These are phyloP conservation scores for Sarcophaga rosellei DNA, from an alignment of 2,888 invertebrate genomes.

Conservation along the genomic window DNA sequence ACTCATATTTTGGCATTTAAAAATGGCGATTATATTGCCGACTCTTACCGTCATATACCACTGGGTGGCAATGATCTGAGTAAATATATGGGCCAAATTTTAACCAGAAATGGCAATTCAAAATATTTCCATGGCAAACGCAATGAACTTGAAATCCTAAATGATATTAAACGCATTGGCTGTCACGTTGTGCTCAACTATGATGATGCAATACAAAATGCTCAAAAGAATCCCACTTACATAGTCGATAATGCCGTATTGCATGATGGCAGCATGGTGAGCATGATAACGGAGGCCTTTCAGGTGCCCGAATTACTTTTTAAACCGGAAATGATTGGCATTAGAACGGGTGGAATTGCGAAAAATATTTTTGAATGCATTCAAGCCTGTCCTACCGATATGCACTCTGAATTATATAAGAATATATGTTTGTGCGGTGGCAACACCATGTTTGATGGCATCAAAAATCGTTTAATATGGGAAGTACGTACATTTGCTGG, in stretches of 20 bases:
- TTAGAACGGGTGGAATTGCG: slow-evolving; percentile 24
- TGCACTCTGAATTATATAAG: slow-evolving; percentile 13
- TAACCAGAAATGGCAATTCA: slow-evolving; percentile 2
- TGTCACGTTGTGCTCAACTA: slow-evolving; percentile 37
- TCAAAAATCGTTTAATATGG: slow-evolving; percentile 42
- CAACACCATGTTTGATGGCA: slow-evolving; percentile 43
- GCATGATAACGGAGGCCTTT: slow-evolving; percentile 26
- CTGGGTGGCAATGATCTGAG: slow-evolving; percentile 48
- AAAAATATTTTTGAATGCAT: slow-evolving; percentile 44
- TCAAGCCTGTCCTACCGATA: not conserved
- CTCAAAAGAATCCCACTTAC: not conserved
- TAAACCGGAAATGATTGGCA: slow-evolving; percentile 30
- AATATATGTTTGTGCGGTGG: slow-evolving; percentile 45
- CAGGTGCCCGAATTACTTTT: slow-evolving; percentile 44
- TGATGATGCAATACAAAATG: slow-evolving; percentile 20
- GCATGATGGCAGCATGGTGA: slow-evolving; percentile 16
- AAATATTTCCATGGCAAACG: slow-evolving; percentile 23
- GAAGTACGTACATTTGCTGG: slow-evolving; percentile 40
- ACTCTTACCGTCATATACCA: slow-evolving; percentile 36
- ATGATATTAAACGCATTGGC: slow-evolving; percentile 39
- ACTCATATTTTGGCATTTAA: slow-evolving; percentile 41
- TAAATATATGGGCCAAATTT: slow-evolving; percentile 40
- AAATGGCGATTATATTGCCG: slow-evolving; percentile 28
- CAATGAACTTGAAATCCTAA: slow-evolving; percentile 44
- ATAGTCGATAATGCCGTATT: slow-evolving; percentile 4